These are phyloP conservation scores for Rhorus exstirpatorius DNA, from an alignment of 2,888 invertebrate genomes.

Conservation along the genomic window DNA sequence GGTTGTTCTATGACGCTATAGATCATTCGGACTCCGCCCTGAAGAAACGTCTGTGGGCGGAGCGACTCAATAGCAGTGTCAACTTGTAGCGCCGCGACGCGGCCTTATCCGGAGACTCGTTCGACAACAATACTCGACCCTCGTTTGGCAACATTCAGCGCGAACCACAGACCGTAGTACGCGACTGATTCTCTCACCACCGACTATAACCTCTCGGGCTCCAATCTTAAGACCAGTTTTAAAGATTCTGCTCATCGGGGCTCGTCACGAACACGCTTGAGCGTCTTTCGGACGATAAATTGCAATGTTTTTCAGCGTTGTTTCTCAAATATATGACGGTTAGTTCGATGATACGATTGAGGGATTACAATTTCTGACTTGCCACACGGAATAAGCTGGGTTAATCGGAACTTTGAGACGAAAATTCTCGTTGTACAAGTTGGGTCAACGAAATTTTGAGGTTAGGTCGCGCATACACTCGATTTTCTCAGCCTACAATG, in stretches of 20 bases:
- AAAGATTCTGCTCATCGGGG: no score
- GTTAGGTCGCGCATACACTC: slow-evolving; percentile 68
- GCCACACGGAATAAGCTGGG: neutral
- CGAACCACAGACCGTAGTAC: slow-evolving; percentile 46
- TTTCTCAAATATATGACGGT: no score
- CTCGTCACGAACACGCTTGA: no score
- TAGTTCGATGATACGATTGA: neutral
- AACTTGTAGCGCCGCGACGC: slow-evolving; percentile 78
- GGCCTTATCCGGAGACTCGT: slow-evolving; percentile 63
- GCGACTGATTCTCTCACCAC: neutral
- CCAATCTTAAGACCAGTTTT: no score
- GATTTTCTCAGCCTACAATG: neutral
- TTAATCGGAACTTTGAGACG: slow-evolving; percentile 29
- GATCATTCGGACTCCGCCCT: slow-evolving; percentile 84
- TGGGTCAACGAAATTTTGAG: slow-evolving; percentile 69
- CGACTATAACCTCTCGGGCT: no score
- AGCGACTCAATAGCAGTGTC: slow-evolving; percentile 69
- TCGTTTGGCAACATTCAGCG: slow-evolving; percentile 24
- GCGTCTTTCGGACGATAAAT: no score
- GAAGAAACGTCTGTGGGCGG: slow-evolving; percentile 74
- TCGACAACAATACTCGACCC: slow-evolving; percentile 61
- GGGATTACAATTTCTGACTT: neutral
- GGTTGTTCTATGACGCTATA: slow-evolving; percentile 86
- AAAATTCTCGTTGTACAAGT: slow-evolving; percentile 43
- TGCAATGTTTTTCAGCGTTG: no score